A percentile compares a stretch with the other conserved stretches of the same genome.
phyloP scores from a whole-genome alignment of 2,113 vertebrate genomes.

The Chaenogobius annularis region DNA sequence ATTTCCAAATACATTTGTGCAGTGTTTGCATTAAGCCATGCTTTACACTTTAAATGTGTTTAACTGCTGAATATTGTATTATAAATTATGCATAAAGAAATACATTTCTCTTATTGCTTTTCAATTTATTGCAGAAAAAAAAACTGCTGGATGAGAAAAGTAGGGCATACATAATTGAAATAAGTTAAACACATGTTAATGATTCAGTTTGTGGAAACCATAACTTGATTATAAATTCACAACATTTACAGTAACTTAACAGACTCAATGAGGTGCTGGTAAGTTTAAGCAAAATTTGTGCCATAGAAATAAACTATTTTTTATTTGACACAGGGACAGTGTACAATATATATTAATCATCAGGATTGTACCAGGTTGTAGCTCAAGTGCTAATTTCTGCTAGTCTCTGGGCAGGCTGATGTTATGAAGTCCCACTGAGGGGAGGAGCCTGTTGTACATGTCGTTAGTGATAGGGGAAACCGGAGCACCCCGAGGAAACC shows the following conservation, averaged over 20 bases:
- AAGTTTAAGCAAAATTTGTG: neutral
- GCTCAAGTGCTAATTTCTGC: too few relatives aligned
- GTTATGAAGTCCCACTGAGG: too few relatives aligned
- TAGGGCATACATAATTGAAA: neutral
- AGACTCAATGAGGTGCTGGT: neutral
- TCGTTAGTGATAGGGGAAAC: too few relatives aligned
- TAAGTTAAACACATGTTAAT: too few relatives aligned
- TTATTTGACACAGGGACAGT: too few relatives aligned
- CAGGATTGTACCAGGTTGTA: too few relatives aligned
- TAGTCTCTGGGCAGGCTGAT: too few relatives aligned
- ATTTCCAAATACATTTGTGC: neutral
- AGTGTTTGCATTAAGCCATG: slow-evolving; percentile 16
- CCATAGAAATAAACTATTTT: neutral
- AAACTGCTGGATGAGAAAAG: neutral
- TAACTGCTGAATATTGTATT: neutral
- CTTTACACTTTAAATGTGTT: slow-evolving; percentile 14
- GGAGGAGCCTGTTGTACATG: too few relatives aligned
- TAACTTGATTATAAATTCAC: slow-evolving; percentile 54
- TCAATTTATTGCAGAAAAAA: neutral
- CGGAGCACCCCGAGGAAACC: too few relatives aligned
- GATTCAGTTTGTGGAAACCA: neutral
- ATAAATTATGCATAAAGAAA: neutral
- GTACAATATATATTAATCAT: too few relatives aligned
- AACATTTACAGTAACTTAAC: slow-evolving; percentile 40
- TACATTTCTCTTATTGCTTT: neutral